phyloP scores from a whole-genome alignment of 2,888 invertebrate species.

The Hirtodrosophila alboralis region DNA sequence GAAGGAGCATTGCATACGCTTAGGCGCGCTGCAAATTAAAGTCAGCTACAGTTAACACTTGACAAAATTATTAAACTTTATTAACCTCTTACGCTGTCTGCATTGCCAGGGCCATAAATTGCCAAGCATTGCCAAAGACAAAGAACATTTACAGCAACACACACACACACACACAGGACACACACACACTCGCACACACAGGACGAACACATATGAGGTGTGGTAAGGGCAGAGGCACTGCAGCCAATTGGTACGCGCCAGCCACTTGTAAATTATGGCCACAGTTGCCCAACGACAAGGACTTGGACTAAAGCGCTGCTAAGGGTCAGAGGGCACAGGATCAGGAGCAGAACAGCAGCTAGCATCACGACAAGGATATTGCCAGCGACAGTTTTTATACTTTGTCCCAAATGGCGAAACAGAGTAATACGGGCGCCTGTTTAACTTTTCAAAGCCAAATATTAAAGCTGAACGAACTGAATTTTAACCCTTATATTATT shows the following conservation, averaged over 20 bases:
- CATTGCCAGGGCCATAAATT: slow-evolving; percentile 56
- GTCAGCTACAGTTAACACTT: slow-evolving; percentile 59
- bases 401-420: too few relatives aligned
- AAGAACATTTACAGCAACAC: slow-evolving; percentile 41
- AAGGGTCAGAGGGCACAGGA: slow-evolving; percentile 3
- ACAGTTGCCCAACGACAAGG: slow-evolving; percentile 37
- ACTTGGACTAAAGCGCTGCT: slow-evolving; percentile 26
- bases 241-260: slow-evolving; percentile 67
- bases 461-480: too few relatives aligned
- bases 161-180: slow-evolving; percentile 10
- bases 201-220: slow-evolving; percentile 13
- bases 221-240: slow-evolving; percentile 11
- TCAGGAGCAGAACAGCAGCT: slow-evolving; percentile 1
- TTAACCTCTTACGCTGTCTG: slow-evolving; percentile 66
- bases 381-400: too few relatives aligned
- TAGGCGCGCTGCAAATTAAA: slow-evolving; percentile 55
- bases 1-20: slow-evolving; percentile 38
- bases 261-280: slow-evolving; percentile 71
- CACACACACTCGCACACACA: too few relatives aligned
- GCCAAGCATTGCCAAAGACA: slow-evolving; percentile 49
- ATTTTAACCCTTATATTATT: too few relatives aligned
- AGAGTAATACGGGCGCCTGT: slow-evolving; percentile 15
- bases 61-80: slow-evolving; percentile 73
- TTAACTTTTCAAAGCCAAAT: too few relatives aligned
- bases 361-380: background rate